Evolutionary conservation across 2,797 vertebrate species (phyloP).

Genomic region (Premnoplex brunnescens): DNA sequence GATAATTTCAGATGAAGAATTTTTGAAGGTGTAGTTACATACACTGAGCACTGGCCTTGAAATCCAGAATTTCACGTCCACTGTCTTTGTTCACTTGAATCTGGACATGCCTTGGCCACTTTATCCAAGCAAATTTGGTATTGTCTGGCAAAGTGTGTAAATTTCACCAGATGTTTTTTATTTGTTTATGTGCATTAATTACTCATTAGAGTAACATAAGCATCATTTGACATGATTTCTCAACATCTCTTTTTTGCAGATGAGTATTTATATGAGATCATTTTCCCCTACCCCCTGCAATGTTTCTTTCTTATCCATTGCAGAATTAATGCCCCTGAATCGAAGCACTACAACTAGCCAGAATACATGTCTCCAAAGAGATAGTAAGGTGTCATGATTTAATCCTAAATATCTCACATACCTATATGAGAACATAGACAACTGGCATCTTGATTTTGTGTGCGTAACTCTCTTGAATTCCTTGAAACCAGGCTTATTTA

Average conservation of each 20-base stretch:
- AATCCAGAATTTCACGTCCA: neutral
- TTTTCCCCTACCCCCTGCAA: neutral
- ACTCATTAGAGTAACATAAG: neutral
- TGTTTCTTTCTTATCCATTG: neutral
- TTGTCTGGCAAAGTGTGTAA: neutral
- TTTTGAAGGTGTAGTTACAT: neutral
- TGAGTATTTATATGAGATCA: neutral
- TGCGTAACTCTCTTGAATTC: neutral
- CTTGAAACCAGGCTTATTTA: neutral
- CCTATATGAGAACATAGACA: neutral
- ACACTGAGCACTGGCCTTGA: neutral
- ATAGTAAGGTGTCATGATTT: neutral
- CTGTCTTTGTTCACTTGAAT: neutral
- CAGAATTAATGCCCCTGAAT: neutral
- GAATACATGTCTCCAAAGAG: neutral
- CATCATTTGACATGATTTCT: neutral
- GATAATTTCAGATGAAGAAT: neutral
- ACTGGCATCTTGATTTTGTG: neutral
- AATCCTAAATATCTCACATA: neutral
- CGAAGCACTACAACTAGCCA: neutral
- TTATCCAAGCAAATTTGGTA: neutral
- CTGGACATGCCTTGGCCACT: neutral
- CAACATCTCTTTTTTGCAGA: neutral
- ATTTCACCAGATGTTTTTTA: neutral
- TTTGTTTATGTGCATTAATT: neutral